Percentiles rank a stretch among this genome's conserved stretches.
Evolutionary conservation across 2,113 vertebrate genomes (phyloP).

Genomic region (Dasypus novemcinctus): DNA sequence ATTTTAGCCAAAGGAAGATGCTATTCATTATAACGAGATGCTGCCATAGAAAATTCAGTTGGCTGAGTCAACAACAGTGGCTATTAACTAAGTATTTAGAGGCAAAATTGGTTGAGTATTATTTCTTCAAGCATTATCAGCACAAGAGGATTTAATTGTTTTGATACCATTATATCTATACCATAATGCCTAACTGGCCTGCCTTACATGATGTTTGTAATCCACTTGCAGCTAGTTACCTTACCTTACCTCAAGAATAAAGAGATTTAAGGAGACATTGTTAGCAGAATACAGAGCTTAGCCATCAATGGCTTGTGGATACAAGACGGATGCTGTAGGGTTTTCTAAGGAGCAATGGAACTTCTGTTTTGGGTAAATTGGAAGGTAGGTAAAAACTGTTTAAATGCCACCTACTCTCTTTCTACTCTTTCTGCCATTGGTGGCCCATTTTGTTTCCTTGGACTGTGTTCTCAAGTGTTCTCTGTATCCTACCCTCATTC

Average conservation of each 20-base stretch:
- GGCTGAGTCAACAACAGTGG: neutral
- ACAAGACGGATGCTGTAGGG: neutral
- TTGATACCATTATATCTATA: neutral
- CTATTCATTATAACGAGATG: neutral
- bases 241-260: neutral
- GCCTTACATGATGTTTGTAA: neutral
- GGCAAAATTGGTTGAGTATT: neutral
- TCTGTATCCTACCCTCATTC: rapidly evolving
- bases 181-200: neutral
- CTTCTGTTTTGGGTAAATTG: neutral
- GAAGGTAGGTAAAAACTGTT: neutral
- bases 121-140: neutral
- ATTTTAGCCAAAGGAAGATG: neutral
- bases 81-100: neutral
- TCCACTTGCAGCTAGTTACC: neutral
- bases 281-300: neutral
- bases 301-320: neutral
- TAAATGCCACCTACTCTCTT: neutral
- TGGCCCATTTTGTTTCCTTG: neutral
- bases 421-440: neutral
- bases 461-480: neutral
- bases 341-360: neutral
- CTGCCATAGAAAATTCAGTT: neutral
- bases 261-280: neutral
- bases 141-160: neutral